phyloP scores from a whole-genome alignment of 2,888 invertebrate genomes.

The Microplitis manilae region DNA sequence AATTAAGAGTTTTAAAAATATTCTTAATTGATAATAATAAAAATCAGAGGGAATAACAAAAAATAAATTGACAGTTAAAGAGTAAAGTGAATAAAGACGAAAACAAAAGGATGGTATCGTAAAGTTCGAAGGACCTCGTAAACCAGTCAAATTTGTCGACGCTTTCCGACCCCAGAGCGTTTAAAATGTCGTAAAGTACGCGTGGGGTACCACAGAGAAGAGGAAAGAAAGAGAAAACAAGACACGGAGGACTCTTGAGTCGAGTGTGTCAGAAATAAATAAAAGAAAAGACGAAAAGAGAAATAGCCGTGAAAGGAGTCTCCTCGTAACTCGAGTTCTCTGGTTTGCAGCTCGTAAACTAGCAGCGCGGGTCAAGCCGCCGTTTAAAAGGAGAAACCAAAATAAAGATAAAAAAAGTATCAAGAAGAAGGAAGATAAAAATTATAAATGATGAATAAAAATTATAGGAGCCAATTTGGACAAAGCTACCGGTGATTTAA shows the following conservation, averaged over 20 bases:
- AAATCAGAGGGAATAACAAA: not conserved
- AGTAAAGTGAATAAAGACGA: conserved; percentile 24
- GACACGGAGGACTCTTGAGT: conserved; percentile 12
- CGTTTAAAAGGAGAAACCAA: conserved; percentile 31
- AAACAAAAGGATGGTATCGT: conserved; percentile 43
- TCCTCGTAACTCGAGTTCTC: conserved; percentile 45
- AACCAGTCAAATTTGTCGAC: conserved; percentile 63
- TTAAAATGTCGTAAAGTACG: conserved; percentile 62
- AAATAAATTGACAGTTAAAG: not conserved
- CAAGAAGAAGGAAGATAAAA: conserved; percentile 31
- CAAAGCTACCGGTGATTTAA: conserved; percentile 44
- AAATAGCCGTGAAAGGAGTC: conserved; percentile 23
- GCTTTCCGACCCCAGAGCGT: conserved; percentile 54
- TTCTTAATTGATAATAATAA: not conserved
- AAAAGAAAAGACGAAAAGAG: not conserved
- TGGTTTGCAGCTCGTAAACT: conserved; percentile 49
- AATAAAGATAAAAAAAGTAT: conserved; percentile 32
- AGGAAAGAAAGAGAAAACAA: not conserved
- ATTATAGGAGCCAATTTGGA: conserved; percentile 36
- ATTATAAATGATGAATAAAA: conserved; percentile 36
- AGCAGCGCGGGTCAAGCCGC: conserved; percentile 32
- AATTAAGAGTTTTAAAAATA: not conserved
- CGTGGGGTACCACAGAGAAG: conserved; percentile 28
- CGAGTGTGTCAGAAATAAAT: conserved; percentile 21
- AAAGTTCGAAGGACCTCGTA: conserved; percentile 55